Evolutionary conservation across 2,888 invertebrate species (phyloP).

Genomic region (Nymphalis polychloros): DNA sequence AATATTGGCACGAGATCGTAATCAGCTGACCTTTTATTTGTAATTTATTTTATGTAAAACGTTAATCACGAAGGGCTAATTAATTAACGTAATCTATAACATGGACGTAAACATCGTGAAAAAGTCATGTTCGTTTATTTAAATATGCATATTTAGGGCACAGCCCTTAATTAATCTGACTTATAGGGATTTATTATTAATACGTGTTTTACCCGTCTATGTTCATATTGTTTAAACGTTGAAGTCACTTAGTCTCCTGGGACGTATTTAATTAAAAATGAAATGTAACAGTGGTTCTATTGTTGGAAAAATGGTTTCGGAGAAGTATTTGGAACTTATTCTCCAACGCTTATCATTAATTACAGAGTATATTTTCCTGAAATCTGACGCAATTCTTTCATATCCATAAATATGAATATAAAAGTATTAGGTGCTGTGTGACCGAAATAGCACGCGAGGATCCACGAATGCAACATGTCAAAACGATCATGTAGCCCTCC

Average conservation of each 20-base stretch:
- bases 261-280: too few species aligned
- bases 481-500: too few species aligned
- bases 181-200: not conserved
- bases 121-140: slow-evolving; percentile 41
- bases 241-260: not conserved
- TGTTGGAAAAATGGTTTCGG: too few species aligned
- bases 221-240: not conserved
- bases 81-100: slow-evolving; percentile 42
- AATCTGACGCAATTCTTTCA: too few species aligned
- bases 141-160: slow-evolving; percentile 23
- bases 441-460: too few species aligned
- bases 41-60: slow-evolving; percentile 19
- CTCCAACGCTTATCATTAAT: too few species aligned
- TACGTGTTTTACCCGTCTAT: not conserved
- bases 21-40: slow-evolving; percentile 20
- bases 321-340: too few species aligned
- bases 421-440: too few species aligned
- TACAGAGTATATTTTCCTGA: too few species aligned
- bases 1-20: not conserved
- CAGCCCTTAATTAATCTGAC: not conserved
- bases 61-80: slow-evolving; percentile 35
- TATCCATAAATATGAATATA: too few species aligned
- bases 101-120: slow-evolving; percentile 39
- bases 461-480: too few species aligned
- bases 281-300: too few species aligned